A percentile compares a stretch with the other conserved stretches of the same genome.
Conservation (phyloP, 2,797 vertebrate genomes). For the Phaenicophaeus curvirostris region DNA sequence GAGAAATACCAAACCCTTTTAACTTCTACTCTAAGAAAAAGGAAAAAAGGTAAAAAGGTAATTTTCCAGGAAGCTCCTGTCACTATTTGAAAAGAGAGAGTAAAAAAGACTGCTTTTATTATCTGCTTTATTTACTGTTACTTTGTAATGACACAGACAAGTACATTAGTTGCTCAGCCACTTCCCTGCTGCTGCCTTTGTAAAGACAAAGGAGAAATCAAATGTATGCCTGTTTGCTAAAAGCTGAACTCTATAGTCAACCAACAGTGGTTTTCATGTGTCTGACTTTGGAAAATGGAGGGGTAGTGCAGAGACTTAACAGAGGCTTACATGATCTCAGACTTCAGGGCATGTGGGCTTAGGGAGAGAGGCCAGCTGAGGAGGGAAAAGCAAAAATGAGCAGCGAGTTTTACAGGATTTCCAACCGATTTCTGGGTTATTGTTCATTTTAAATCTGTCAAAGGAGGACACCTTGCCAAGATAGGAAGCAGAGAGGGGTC, state of each 20-base stretch:
- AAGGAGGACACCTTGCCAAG: background rate
- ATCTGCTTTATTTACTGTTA: conserved; percentile 71
- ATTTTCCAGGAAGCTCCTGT: conserved; percentile 74
- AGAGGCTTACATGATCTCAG: background rate
- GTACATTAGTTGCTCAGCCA: conserved; percentile 45
- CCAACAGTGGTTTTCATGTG: background rate
- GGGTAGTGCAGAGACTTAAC: background rate
- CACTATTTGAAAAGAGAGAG: conserved; percentile 61
- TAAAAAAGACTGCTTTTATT: conserved; percentile 65
- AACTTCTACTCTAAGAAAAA: conserved; percentile 61
- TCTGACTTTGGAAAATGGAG: background rate
- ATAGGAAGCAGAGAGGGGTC: background rate
- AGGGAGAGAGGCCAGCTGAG: background rate
- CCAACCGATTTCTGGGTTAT: background rate
- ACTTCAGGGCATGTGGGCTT: background rate
- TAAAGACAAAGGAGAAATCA: conserved; percentile 49
- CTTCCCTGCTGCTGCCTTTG: conserved; percentile 7
- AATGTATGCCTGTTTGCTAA: background rate
- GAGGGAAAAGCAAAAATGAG: background rate
- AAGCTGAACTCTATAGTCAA: background rate
- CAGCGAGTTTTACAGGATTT: background rate
- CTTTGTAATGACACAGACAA: conserved; percentile 53
- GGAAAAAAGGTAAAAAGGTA: conserved; percentile 64
- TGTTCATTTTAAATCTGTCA: background rate
- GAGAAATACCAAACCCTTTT: conserved; percentile 74